Evolutionary conservation across 2,888 invertebrate species (phyloP), one percentile per base, ranked within the genome.

Genomic region (Rosalia funebris): DNA sequence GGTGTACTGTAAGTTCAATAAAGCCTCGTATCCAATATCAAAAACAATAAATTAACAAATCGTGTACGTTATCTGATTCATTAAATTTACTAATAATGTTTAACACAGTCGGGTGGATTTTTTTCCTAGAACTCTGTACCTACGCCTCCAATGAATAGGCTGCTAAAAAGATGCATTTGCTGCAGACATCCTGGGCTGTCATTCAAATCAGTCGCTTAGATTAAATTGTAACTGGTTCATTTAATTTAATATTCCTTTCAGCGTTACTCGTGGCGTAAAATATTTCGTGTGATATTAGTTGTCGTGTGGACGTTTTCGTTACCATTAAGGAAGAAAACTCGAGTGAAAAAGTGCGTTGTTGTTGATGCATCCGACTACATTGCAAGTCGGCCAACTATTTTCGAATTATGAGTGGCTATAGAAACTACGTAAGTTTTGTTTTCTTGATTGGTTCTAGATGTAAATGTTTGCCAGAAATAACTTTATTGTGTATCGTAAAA

Each of bases 371-470:
- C 48, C 14, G 25, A 19, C 15, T 39, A 16, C 34, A 19, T 20
- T 44, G 34, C 7, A 57, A 45, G 20, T 16, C 31, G 32, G 42
- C 31, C 10, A 41, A 4, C 16, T 16, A 61, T 59, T 67, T 59
- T 57, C 44, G 59, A 68, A 71, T 64, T 60, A 75, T 75, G 75
- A 75, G 75, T 58, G 68, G 68, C 66, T 74, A 71, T 60, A 67
- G 71, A 56, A 73, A 71, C 67, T 74, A 74, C 66, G 74, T 74
- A 69, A 74, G 74, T 74, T 63, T 52, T 16, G 14, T 55, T 41
- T 53, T 17, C 3, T 41, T 37, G 34, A 17, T 34, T 34, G 34
- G 47, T 15, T 39, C 16, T 25, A 39, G 50, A 37, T 50, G 2
- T 34, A 16, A n/a, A 36, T 50, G 15, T 39, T 50, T 39, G 20